phyloP scores from a whole-genome alignment of 2,888 invertebrate species.

The Allolobophora icterica region DNA sequence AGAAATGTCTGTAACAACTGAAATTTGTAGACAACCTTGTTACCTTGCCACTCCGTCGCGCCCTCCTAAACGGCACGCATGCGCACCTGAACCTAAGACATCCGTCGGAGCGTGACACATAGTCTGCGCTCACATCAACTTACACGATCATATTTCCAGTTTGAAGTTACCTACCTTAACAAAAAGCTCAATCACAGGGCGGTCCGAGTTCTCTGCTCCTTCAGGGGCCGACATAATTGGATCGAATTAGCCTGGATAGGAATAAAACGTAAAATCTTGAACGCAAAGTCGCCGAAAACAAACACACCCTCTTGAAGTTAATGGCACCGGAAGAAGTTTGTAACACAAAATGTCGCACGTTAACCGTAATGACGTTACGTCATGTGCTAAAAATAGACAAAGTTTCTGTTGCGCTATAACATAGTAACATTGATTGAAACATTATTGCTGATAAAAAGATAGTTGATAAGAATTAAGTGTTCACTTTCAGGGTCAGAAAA shows the following conservation, averaged over 20 bases:
- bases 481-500: no score
- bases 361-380: background rate
- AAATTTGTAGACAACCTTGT: background rate
- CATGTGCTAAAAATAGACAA: background rate
- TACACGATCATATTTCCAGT: background rate
- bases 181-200: slow-evolving; percentile 39
- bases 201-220: slow-evolving; percentile 36
- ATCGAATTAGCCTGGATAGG: background rate
- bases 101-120: slow-evolving; percentile 25
- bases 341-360: background rate
- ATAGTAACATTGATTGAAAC: no score
- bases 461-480: no score
- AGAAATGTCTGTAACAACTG: background rate
- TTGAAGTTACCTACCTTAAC: slow-evolving; percentile 36
- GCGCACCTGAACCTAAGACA: background rate
- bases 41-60: background rate
- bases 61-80: slow-evolving; percentile 17
- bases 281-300: background rate
- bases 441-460: no score
- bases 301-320: background rate
- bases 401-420: background rate
- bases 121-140: background rate
- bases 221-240: slow-evolving; percentile 31
- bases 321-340: slow-evolving; percentile 23
- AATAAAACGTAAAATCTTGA: background rate